These are phyloP conservation scores for Erynnis tages DNA, from an alignment of 2,888 invertebrate genomes.

Conservation along the genomic window DNA sequence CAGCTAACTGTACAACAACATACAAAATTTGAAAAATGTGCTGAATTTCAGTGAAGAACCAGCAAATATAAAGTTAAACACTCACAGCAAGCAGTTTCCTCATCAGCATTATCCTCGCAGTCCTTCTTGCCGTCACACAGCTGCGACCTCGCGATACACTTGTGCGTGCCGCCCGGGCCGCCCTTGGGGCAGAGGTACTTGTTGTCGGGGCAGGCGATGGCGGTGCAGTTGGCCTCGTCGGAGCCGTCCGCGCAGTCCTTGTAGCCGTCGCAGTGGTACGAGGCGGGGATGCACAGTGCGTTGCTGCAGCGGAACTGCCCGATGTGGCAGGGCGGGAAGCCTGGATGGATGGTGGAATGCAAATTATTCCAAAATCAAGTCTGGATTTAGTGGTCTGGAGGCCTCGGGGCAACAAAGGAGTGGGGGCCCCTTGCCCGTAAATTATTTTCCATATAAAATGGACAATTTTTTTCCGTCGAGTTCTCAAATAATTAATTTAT, in stretches of 20 bases:
- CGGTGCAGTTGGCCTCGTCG: conserved; percentile 93
- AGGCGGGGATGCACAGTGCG: conserved; percentile 94
- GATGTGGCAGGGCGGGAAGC: conserved; percentile 93
- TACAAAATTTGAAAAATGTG: too few species aligned
- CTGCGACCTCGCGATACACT: conserved; percentile 93
- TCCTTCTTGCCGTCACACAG: conserved; percentile 95
- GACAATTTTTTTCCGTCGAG: too few species aligned
- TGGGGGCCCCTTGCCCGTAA: too few species aligned
- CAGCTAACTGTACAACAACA: too few species aligned
- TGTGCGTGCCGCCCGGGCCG: conserved; percentile 85
- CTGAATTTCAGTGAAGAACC: too few species aligned
- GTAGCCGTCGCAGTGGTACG: conserved; percentile 92
- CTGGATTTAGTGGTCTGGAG: too few species aligned
- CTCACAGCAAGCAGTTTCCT: conserved; percentile 94
- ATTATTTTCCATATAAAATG: too few species aligned
- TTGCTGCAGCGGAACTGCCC: conserved; percentile 97
- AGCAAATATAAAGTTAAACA: conserved; percentile 24
- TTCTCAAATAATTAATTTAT: too few species aligned
- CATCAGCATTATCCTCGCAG: conserved; percentile 95
- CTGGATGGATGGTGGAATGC: conserved; percentile 81
- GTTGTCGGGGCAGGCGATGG: conserved; percentile 92
- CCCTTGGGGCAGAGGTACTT: conserved; percentile 94
- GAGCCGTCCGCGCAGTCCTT: conserved; percentile 96
- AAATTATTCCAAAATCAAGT: too few species aligned
- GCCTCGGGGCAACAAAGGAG: too few species aligned